Evolutionary conservation across 2,113 vertebrate species (phyloP).

Genomic region (Nibea albiflora): DNA sequence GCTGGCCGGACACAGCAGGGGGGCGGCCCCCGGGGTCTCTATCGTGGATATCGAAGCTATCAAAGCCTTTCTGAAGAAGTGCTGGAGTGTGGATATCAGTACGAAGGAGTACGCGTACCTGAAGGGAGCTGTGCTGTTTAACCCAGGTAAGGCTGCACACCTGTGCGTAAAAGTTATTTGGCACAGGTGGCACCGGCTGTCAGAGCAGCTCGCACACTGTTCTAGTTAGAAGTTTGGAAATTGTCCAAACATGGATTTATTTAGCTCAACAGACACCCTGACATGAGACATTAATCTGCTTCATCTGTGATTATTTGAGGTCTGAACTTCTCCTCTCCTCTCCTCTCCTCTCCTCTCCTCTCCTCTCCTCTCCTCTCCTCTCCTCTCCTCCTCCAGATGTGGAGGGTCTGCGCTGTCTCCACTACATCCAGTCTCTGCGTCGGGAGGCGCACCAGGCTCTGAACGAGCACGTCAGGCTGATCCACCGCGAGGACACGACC

Average conservation of each 20-base stretch:
- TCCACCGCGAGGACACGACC: conserved; percentile 87
- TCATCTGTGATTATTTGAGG: too few relatives aligned
- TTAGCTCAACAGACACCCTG: neutral
- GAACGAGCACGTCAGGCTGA: conserved; percentile 91
- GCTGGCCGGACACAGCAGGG: conserved; percentile 42
- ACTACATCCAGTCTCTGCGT: conserved; percentile 95
- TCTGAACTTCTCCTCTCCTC: neutral
- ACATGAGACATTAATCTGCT: neutral
- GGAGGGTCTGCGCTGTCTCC: conserved; percentile 91
- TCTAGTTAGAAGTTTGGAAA: neutral
- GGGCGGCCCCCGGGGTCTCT: conserved; percentile 70
- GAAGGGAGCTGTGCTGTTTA: conserved; percentile 96
- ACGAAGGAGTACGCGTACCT: conserved; percentile 98
- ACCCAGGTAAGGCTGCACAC: conserved; percentile 85
- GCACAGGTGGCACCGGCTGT: conserved; percentile 4
- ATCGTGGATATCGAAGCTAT: conserved; percentile 89
- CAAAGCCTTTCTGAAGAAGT: conserved; percentile 91
- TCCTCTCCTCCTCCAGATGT: conserved; percentile 83
- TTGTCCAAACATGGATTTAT: neutral
- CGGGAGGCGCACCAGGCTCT: conserved; percentile 94
- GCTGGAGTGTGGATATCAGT: conserved; percentile 94
- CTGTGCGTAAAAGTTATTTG: conserved; percentile 14
- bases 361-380: too few relatives aligned
- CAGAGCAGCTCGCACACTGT: neutral
- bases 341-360: neutral